Evolutionary conservation across 2,113 vertebrate genomes (phyloP).

Genomic region (Hipposideros armiger): DNA sequence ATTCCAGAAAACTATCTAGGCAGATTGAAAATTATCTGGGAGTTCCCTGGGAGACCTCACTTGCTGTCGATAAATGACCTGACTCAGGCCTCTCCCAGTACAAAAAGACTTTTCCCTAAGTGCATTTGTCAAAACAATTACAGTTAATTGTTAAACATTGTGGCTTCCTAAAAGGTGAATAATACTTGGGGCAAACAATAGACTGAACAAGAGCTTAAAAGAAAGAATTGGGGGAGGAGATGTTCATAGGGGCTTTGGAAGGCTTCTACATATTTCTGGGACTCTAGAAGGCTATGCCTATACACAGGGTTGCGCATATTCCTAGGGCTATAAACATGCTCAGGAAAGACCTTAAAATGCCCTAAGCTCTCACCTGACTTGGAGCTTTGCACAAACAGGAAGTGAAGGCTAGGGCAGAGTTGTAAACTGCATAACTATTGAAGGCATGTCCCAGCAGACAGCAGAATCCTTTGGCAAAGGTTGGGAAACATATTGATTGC

Average conservation of each 20-base stretch:
- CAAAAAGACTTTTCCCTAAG: neutral
- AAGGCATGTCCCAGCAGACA: neutral
- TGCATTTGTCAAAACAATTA: neutral
- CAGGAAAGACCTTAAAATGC: neutral
- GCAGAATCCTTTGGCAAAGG: neutral
- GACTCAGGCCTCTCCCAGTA: too few relatives aligned
- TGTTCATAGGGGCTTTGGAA: neutral
- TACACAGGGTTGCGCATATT: neutral
- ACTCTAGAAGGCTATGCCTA: neutral
- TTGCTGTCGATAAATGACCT: neutral
- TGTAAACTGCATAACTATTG: neutral
- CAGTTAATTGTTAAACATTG: neutral
- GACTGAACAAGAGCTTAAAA: neutral
- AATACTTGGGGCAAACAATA: neutral
- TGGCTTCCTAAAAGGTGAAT: neutral
- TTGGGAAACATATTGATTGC: neutral
- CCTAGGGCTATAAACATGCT: neutral
- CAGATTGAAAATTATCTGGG: neutral
- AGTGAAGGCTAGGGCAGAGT: neutral
- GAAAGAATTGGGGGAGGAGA: neutral
- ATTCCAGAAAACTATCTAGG: neutral
- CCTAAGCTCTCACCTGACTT: neutral
- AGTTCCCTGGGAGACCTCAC: neutral
- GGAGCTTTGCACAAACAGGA: neutral
- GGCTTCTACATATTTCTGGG: neutral